Evolutionary conservation across 2,888 invertebrate genomes (phyloP).

Genomic region (Taenaris catops): DNA sequence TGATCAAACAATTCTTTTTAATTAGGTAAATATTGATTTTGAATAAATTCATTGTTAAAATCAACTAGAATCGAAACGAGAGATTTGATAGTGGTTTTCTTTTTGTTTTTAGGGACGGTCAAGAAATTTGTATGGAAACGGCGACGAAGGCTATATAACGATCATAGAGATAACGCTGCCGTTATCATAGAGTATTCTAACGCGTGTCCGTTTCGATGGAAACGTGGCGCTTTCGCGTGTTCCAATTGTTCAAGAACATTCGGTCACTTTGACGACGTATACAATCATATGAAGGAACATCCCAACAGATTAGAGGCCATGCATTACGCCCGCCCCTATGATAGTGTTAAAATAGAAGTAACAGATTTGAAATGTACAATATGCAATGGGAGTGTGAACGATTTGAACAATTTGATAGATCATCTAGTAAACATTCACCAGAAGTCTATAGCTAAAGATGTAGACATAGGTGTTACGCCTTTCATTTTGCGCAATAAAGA

Average conservation of each 20-base stretch:
- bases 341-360: constrained; percentile 55
- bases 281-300: constrained; percentile 43
- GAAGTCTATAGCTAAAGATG: constrained; percentile 40
- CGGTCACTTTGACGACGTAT: constrained; percentile 49
- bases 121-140: constrained; percentile 52
- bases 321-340: constrained; percentile 35
- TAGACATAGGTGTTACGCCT: constrained; percentile 51
- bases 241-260: constrained; percentile 51
- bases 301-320: constrained; percentile 45
- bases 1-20: too few relatives aligned
- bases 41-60: too few relatives aligned
- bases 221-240: constrained; percentile 53
- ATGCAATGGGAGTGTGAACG: constrained; percentile 36
- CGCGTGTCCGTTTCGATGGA: constrained; percentile 63
- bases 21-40: not conserved
- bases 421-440: constrained; percentile 48
- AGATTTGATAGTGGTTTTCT: constrained; percentile 31
- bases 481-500: constrained; percentile 42
- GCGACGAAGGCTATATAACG: constrained; percentile 51
- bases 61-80: too few relatives aligned
- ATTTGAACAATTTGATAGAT: constrained; percentile 43
- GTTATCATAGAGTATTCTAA: constrained; percentile 61
- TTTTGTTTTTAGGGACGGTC: constrained; percentile 63
- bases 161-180: constrained; percentile 65
- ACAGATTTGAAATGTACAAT: constrained; percentile 50